Conservation (phyloP, 1,140 invertebrate genomes). For the Drosophila ananassae region DNA sequence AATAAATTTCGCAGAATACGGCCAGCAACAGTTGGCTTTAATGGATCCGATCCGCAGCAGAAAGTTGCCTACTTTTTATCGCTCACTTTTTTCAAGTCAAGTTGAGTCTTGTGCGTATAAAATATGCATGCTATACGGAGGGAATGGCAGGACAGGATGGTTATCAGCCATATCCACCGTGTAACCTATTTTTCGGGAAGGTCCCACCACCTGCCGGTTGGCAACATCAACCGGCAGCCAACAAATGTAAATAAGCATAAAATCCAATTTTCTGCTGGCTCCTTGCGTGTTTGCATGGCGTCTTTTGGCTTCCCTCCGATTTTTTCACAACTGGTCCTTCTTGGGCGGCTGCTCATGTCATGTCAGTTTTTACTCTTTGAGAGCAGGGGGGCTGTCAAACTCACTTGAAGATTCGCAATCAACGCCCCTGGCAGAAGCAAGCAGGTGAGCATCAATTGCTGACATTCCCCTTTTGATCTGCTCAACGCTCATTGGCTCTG, state of each 20-base stretch:
- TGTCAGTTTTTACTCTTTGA: constrained; percentile 25
- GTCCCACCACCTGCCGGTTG: constrained; percentile 18
- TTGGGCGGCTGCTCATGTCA: constrained; percentile 25
- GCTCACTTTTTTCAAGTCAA: constrained; percentile 9
- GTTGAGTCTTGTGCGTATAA: constrained; percentile 22
- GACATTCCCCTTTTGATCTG: constrained; percentile 70
- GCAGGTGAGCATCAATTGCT: constrained; percentile 64
- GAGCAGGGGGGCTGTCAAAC: constrained; percentile 26
- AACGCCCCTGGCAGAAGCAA: constrained; percentile 50
- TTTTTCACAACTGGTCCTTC: constrained; percentile 5
- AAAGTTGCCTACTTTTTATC: constrained; percentile 41
- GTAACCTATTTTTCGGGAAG: constrained; percentile 27
- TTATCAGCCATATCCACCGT: constrained; percentile 16
- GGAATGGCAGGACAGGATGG: not conserved
- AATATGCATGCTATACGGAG: constrained; percentile 15
- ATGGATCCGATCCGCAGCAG: constrained; percentile 33
- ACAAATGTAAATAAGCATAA: constrained; percentile 76
- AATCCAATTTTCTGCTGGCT: constrained; percentile 68
- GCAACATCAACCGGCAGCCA: constrained; percentile 1
- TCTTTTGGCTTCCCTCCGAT: constrained; percentile 14
- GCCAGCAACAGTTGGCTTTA: constrained; percentile 51
- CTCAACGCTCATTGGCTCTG: constrained; percentile 47
- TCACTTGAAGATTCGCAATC: constrained; percentile 68
- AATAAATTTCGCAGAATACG: constrained; percentile 42
- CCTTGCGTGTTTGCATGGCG: constrained; percentile 41